phyloP scores from a whole-genome alignment of 1,140 invertebrate genomes.

The Diorhabda sublineata region DNA sequence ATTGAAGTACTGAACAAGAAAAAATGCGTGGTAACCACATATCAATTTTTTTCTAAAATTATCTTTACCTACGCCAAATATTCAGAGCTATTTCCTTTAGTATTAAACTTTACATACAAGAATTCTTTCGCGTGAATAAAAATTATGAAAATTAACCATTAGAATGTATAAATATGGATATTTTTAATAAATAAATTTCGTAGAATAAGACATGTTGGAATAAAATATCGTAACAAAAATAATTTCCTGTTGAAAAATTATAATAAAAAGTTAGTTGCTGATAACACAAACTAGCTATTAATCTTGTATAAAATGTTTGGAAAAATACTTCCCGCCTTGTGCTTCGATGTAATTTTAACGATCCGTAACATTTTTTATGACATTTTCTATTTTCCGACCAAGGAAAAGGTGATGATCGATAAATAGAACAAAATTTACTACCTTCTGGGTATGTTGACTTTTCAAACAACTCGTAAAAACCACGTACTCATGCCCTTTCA shows the following conservation, averaged over 20 bases:
- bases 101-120: too few relatives aligned
- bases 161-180: too few relatives aligned
- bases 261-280: too few relatives aligned
- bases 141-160: too few relatives aligned
- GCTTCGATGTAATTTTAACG: constrained; percentile 27
- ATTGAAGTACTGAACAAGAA: too few relatives aligned
- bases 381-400: constrained; percentile 17
- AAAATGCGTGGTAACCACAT: too few relatives aligned
- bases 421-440: constrained; percentile 17
- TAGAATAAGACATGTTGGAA: background rate
- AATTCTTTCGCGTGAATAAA: too few relatives aligned
- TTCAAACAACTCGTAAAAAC: background rate
- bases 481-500: too few relatives aligned
- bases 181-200: too few relatives aligned
- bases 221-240: background rate
- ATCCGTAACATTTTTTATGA: constrained; percentile 27
- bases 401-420: constrained; percentile 29
- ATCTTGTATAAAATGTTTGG: constrained; percentile 14
- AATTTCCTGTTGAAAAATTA: background rate
- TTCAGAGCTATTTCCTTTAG: too few relatives aligned
- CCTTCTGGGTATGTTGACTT: background rate
- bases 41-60: too few relatives aligned
- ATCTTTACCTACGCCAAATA: too few relatives aligned
- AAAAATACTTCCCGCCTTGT: constrained; percentile 15
- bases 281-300: constrained; percentile 6